Base-by-base conservation (phyloP, 2,797 vertebrate species). In the Eulemur albifrons region DNA sequence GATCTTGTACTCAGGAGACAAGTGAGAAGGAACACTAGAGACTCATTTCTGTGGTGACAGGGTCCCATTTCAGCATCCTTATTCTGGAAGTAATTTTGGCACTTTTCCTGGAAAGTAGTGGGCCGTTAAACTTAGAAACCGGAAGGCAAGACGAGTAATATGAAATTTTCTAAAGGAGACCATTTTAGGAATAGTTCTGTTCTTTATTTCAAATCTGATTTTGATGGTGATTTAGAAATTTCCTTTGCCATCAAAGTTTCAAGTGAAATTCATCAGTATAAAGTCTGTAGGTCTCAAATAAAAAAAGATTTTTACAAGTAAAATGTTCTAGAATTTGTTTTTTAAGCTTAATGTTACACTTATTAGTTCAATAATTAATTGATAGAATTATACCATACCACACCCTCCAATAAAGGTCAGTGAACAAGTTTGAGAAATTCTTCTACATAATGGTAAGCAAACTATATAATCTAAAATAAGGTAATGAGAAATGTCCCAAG, bases 201-300 rank as follows among this genome's bases (percentile, higher is more conserved):
- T 90, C 32, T 77, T 94, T 90, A 92, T 89, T 92, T 92, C 69
- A 89, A 40, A 77, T 63, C 21, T 65, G 77, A 77, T 63, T 89
- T 92, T 82, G 54, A 63, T 83, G 35, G n/a, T 50, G 30, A 32
- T n/a, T 43, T 65, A 65, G 65, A 80, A 83, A 32, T 86, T 90
- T 61, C 40, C 40, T 63, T 90, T 21, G 75, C 1, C 88, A 40
- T 72, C 61, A 87, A 82, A 25, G 1, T 38, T 86, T 81, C 67
- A 76, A n/a, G 25, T 82, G 69, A 89, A 43, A 86, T 92, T 89
- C 15, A 59, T 93, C 77, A 40, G 2, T 73, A 20, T 79, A 83
- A 91, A 89, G 35, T 94, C 10, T 76, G 2, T 90, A 52, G 40
- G 32, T 80, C 48, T 91, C 84, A 92, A 84, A 69, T 88, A 86